Evolutionary conservation across 2,888 invertebrate species (phyloP).

Genomic region (Hemicrepidius hirtus): DNA sequence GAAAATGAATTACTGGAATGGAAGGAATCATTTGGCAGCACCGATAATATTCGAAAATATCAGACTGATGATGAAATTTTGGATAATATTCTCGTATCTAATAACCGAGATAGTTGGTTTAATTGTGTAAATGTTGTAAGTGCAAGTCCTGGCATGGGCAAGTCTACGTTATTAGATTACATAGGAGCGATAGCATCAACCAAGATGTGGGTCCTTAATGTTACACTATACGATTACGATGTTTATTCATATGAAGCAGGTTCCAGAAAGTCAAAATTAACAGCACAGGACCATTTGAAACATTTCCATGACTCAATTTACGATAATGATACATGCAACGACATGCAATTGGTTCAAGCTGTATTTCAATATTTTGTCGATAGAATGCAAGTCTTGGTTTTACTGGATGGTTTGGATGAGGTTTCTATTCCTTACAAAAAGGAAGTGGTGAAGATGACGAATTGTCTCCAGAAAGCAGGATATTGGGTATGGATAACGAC

Average conservation of each 20-base stretch:
- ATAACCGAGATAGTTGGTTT: too few species aligned
- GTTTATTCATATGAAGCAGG: background rate
- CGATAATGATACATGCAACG: background rate
- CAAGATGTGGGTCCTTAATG: constrained; percentile 14
- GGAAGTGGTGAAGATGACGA: constrained; percentile 13
- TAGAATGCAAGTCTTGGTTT: constrained; percentile 9
- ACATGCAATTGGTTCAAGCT: background rate
- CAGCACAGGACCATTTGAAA: background rate
- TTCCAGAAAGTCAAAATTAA: background rate
- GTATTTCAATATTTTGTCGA: constrained; percentile 12
- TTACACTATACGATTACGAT: background rate
- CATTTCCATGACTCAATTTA: background rate
- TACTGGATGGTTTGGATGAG: constrained; percentile 37
- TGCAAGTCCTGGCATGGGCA: constrained; percentile 30
- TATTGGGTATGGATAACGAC: constrained; percentile 32
- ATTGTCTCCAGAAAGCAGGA: background rate
- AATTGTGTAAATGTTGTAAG: background rate
- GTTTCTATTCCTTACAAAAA: constrained; percentile 1
- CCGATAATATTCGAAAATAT: background rate
- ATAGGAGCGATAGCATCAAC: background rate
- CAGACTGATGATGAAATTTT: too few species aligned
- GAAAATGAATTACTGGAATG: constrained; percentile 2
- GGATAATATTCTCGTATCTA: background rate
- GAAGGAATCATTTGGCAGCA: constrained; percentile 6
- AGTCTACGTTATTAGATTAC: constrained; percentile 13